A percentile compares a stretch with the other conserved stretches of the same genome.
Evolutionary conservation across 2,888 invertebrate genomes (phyloP).

Genomic region (Chrysina gloriosa): DNA sequence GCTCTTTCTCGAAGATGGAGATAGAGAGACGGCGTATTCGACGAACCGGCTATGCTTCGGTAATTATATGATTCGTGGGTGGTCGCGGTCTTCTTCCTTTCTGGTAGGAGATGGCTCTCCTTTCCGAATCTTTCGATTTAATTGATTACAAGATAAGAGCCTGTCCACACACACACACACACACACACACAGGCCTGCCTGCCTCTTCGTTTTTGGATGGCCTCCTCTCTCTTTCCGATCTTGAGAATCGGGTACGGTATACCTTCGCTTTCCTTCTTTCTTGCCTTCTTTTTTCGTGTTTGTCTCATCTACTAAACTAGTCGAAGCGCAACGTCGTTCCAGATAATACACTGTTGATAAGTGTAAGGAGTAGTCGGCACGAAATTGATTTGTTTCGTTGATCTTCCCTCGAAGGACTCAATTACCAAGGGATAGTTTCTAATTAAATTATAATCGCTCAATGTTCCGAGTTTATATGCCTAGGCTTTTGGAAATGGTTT

Average conservation of each 20-base stretch:
- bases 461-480: too few species aligned
- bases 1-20: neutral
- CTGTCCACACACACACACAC: slow-evolving; percentile 41
- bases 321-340: slow-evolving; percentile 46
- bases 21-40: neutral
- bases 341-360: slow-evolving; percentile 53
- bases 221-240: neutral
- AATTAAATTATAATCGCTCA: slow-evolving; percentile 29
- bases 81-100: slow-evolving; percentile 48
- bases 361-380: slow-evolving; percentile 51
- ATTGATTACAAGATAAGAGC: slow-evolving; percentile 53
- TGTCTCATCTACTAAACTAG: slow-evolving; percentile 43
- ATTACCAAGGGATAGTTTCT: too few species aligned
- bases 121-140: slow-evolving; percentile 44
- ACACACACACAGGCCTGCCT: neutral
- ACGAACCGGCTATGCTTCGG: slow-evolving; percentile 33
- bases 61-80: slow-evolving; percentile 55
- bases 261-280: slow-evolving; percentile 31
- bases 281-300: slow-evolving; percentile 47
- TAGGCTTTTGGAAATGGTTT: too few species aligned
- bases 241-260: too few species aligned
- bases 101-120: neutral
- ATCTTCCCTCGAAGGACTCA: too few species aligned
- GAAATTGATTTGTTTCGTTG: slow-evolving; percentile 50
- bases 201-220: neutral